Evolutionary conservation across 23 tunicate genomes (phyloP), one percentile per base, ranked within the genome.

Genomic region (Oikopleura vanhoeffeni): DNA sequence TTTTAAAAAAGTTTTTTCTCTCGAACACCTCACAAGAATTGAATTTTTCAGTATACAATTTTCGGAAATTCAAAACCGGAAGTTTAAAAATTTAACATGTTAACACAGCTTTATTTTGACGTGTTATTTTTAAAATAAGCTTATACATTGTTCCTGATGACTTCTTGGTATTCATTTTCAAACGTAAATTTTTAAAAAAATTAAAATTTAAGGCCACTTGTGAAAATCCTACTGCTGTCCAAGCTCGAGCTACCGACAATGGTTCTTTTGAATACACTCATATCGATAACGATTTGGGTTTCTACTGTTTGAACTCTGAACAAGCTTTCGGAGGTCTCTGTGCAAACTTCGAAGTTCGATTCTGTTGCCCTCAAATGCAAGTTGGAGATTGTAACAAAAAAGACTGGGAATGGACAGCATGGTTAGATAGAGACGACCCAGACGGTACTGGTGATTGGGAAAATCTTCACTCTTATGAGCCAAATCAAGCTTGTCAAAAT

Each of bases 271-370:
- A 71, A 38, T 71, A 71, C 38, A 71, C 79, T 32, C 79, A 71
- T 71, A 71, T 71, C 38, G 79, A 71, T 30, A 28, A 33, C 2
- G 35, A 18, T 2, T 18, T 71, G 27, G 79, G 79, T 24, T 71
- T 71, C 38, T 71, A 71, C 38, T 71, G 79, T 71, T 30, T 71
- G 34, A 71, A 71, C 79, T 33, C 27, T 32, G 79, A 71, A 38
- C 79, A 71, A 30, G 2, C 34, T 30, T 49, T 49, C 24, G 35
- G 36, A 18, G 79, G 79, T 18, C 38, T 13, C 27, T 71, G 79
- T 71, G 79, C 79, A 2, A 30, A 71, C 32, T 71, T 71, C 79
- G 79, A 71, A 71, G 79, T 71, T 30, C 79, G 79, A 71, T 71
- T 13, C 32, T 71, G 79, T 38, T 71, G 79, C 38, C 79, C 79